Conservation (phyloP, 2,888 invertebrate species). For the Drosophila yooni region DNA sequence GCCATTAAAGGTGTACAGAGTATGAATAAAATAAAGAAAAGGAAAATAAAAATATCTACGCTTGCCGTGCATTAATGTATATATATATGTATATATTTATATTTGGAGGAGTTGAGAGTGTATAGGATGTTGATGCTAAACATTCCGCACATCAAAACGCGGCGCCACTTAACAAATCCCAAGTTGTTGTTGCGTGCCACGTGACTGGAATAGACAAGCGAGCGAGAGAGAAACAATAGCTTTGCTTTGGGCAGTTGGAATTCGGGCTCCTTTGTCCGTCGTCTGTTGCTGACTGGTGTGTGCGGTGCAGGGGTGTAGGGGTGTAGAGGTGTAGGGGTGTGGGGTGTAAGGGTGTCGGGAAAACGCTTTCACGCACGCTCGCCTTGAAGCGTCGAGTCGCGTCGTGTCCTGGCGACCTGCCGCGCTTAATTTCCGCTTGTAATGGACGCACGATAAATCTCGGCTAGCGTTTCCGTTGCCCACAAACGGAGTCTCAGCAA, state of each 20-base stretch:
- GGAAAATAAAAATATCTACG: conserved; percentile 11
- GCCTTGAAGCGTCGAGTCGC: conserved; percentile 45
- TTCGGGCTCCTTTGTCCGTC: conserved; percentile 22
- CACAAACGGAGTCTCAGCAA: conserved; percentile 34
- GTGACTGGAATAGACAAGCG: conserved; percentile 67
- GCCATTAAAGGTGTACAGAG: background rate
- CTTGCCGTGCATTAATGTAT: background rate
- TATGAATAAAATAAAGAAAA: conserved; percentile 3
- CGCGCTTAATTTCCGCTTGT: conserved; percentile 82
- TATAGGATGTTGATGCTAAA: conserved; percentile 41
- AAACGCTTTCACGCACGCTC: conserved; percentile 79
- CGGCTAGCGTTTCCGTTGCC: conserved; percentile 70
- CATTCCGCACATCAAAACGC: conserved; percentile 71
- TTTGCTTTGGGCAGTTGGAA: conserved; percentile 61
- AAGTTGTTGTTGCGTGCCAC: conserved; percentile 81
- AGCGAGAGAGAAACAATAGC: conserved; percentile 66
- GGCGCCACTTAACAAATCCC: conserved; percentile 80
- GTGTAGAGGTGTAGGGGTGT: background rate
- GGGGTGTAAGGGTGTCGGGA: conserved; percentile 52
- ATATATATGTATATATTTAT: background rate
- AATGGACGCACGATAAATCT: conserved; percentile 82
- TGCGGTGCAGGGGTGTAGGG: too few relatives aligned
- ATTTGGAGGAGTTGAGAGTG: background rate
- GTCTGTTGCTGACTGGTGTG: background rate
- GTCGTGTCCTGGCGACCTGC: conserved; percentile 62